phyloP scores from a whole-genome alignment of 2,797 vertebrate species.

The Ctenochaetus hawaiiensis region DNA sequence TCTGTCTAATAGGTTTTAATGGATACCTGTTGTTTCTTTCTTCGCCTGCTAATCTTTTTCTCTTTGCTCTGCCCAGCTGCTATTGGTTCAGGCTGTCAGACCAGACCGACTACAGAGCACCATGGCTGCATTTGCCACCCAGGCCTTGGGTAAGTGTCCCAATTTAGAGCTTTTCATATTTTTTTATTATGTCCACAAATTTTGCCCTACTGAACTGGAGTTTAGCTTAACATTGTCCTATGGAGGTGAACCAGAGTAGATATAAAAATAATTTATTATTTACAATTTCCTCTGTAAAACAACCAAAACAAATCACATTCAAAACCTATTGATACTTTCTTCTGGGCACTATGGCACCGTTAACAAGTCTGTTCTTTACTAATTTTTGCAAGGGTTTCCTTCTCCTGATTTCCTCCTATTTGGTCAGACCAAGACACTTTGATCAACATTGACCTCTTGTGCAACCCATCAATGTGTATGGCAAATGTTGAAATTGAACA shows the following conservation, averaged over 20 bases:
- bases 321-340: background rate
- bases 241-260: background rate
- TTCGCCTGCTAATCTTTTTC: background rate
- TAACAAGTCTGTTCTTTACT: background rate
- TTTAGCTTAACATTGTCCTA: background rate
- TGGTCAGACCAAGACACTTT: background rate
- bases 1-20: conserved; percentile 10
- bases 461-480: background rate
- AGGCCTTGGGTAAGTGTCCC: conserved; percentile 88
- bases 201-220: background rate
- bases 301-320: conserved; percentile 3
- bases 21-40: background rate
- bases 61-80: conserved; percentile 81
- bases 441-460: background rate
- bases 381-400: conserved; percentile 21
- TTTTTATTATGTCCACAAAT: background rate
- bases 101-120: conserved; percentile 94
- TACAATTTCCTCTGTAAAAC: background rate
- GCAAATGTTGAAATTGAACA: background rate
- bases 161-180: background rate
- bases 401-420: background rate
- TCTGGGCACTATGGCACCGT: background rate
- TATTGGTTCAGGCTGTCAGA: conserved; percentile 92
- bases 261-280: conserved; percentile 3
- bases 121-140: conserved; percentile 92